Evolutionary conservation across 1,140 invertebrate species (phyloP).

Genomic region (Cryptotermes secundus): DNA sequence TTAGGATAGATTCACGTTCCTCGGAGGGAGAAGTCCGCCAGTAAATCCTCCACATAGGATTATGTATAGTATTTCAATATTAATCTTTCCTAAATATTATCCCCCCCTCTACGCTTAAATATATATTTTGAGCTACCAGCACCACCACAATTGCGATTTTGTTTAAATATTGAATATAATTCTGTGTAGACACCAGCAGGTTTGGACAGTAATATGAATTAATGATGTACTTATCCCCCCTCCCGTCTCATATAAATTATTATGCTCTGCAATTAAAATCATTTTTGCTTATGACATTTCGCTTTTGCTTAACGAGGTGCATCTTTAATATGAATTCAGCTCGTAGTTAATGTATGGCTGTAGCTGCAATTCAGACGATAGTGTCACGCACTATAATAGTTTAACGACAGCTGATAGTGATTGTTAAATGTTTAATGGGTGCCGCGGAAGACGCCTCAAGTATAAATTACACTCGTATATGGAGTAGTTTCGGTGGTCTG

Average conservation of each 20-base stretch:
- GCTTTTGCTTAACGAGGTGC: background rate
- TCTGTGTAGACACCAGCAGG: background rate
- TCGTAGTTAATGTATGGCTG: background rate
- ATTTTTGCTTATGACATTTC: too few relatives aligned
- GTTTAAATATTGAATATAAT: background rate
- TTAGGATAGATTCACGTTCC: background rate
- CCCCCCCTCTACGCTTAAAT: background rate
- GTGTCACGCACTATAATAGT: background rate
- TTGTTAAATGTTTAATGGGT: background rate
- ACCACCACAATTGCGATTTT: background rate
- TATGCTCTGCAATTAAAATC: too few relatives aligned
- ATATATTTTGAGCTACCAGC: background rate
- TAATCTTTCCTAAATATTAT: background rate
- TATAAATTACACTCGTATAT: background rate
- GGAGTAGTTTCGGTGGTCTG: too few relatives aligned
- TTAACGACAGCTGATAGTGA: background rate
- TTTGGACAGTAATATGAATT: background rate
- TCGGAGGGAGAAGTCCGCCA: background rate
- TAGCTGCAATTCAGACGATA: background rate
- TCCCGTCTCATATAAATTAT: too few relatives aligned
- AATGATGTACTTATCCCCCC: background rate
- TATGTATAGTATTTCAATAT: background rate
- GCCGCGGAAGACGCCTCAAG: background rate
- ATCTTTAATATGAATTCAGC: background rate
- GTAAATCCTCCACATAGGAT: background rate